Base-by-base conservation (phyloP, 2,797 vertebrate species). In the Pachyuromys duprasi region DNA sequence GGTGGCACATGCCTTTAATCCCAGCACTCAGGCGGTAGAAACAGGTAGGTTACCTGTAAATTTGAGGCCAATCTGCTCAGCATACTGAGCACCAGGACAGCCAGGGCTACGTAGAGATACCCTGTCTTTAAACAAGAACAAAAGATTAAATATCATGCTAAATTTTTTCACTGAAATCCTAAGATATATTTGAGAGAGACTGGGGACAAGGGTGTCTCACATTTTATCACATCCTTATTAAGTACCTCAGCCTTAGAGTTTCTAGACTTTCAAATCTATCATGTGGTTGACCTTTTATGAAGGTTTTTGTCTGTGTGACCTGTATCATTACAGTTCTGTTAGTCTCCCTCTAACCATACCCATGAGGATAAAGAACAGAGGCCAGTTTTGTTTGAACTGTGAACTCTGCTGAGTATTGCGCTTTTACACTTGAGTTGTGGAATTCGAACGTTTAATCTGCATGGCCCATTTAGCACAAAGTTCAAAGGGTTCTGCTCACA, bases 371-470 rank as follows among this genome's bases (percentile, higher is more conserved):
- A 93, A 75, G 70, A 18, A 55, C 20, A 89, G 72, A 84, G 26
- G 15, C 2, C 3, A 2, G 67, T 72, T 86, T 72, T 81, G 0
- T 0, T 86, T 84, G 36, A 7, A 57, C 87, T 76, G 74, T 63
- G 45, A 70, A 57, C 74, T 93, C 0, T 55, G 31, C 26, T 62
- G 1, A 90, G 4, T 28, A 76, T 60, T 45, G 17, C 5, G 53
- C 42, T 86, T 79, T 20, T 78, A 3, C 33, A 53, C 0, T 5
- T 4, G 22, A 74, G 1, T 42, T 22, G 2, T 28, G 2, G 74
- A 39, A 0, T 8, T 17, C 2, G 57, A 8, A 55, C 0, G 0
- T 45, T 80, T 57, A 8, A 15, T 36, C 49, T 93, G 75, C 31
- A 3, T 24, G 49, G 80, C 62, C 57, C n/a, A 0, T 0, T 42